Base-by-base conservation (phyloP, 2,888 invertebrate species). In the Leucophenga maculata region DNA sequence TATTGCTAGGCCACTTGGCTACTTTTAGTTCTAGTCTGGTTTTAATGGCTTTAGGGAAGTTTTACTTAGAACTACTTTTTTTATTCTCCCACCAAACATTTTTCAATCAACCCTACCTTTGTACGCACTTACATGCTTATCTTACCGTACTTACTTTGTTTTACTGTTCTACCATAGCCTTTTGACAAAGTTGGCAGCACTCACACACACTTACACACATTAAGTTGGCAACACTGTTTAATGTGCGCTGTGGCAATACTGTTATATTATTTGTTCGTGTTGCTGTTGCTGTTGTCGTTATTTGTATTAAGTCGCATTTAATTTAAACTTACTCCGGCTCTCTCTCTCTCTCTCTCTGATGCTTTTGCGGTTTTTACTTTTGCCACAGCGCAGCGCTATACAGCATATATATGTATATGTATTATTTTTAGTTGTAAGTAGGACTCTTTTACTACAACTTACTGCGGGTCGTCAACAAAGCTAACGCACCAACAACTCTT, bases 401-500 rank as follows among this genome's bases (percentile, higher is more conserved):
- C 32, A 6, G 8, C 8, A 32, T 3, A 3, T 50, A 50, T 14
- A 3, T 8, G 14, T 50, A 3, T 50, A 50, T 52, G 18, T 57
- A 22, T 26, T 22, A 22, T 57, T 22, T 57, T 18, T 39, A 39
- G 39, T 39, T 1, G 39, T 39, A 39, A 39, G 39, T 39, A 39
- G 39, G 13, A 55, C 55, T 55, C 26, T 55, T 55, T 31, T 44
- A 62, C 46, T 46, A 16, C 50, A n/a, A 16, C 50, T 50, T 18
- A 44, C 22, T 18, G 46, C 20, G n/a, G n/a, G 31, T 46, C 16
- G 59, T 59, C 60, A 39, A 60, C 50, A 72, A 22, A 71, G 67
- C 68, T 57, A 72, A 68, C 48, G 65, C 71, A 70, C 71, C 71
- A 65, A 70, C 75, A 83, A 80, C 80, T 81, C 84, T 81, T 81